phyloP scores from a whole-genome alignment of 1,140 invertebrate genomes.

The Lineus longissimus region DNA sequence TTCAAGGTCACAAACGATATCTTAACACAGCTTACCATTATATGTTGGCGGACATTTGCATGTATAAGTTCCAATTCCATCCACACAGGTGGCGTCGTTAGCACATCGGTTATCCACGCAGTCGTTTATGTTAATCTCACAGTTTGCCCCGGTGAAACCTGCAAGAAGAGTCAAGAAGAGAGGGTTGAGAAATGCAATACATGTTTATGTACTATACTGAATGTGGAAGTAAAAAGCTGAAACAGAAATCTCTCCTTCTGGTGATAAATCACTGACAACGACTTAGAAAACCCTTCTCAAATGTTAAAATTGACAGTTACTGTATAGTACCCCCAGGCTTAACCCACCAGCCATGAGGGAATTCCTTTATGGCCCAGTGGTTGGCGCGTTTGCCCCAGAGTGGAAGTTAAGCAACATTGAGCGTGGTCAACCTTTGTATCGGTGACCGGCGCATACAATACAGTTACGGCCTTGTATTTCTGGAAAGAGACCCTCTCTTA shows the following conservation, averaged over 20 bases:
- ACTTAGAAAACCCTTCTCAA: background rate
- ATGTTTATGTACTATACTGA: background rate
- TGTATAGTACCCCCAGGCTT: no score
- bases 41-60: slow-evolving; percentile 12
- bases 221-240: background rate
- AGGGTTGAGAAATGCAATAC: background rate
- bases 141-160: slow-evolving; percentile 87
- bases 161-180: slow-evolving; percentile 4
- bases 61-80: slow-evolving; percentile 6
- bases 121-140: slow-evolving; percentile 88
- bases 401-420: no score
- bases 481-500: no score
- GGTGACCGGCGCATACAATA: no score
- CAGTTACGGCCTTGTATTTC: no score
- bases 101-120: slow-evolving; percentile 64
- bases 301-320: background rate
- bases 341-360: no score
- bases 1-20: background rate
- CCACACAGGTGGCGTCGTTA: slow-evolving; percentile 8
- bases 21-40: slow-evolving; percentile 33
- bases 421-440: no score
- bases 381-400: no score
- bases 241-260: background rate
- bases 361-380: no score
- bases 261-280: background rate